A percentile compares a stretch with the other conserved stretches of the same genome.
phyloP scores from a whole-genome alignment of 2,888 invertebrate genomes.

The Dioctria linearis region DNA sequence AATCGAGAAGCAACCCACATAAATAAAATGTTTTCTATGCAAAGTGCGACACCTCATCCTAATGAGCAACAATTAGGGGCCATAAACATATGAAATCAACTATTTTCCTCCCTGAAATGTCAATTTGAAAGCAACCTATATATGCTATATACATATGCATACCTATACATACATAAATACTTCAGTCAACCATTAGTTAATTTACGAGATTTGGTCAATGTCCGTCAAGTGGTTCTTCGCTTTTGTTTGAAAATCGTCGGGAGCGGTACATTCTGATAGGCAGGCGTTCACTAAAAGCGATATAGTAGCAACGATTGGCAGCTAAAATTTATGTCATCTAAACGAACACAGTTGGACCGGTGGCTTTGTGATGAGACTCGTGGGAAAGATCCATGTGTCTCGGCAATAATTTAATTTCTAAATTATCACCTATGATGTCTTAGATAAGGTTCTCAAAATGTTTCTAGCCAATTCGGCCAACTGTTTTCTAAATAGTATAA shows the following conservation, averaged over 20 bases:
- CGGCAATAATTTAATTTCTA: conserved; percentile 36
- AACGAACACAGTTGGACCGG: conserved; percentile 8
- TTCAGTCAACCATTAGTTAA: neutral
- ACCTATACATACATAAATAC: neutral
- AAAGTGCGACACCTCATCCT: conserved; percentile 39
- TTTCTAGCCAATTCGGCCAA: neutral
- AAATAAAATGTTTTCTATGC: conserved; percentile 32
- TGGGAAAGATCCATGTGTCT: conserved; percentile 25
- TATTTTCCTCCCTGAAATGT: conserved; percentile 12
- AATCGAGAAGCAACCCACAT: conserved; percentile 1
- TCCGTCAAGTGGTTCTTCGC: conserved; percentile 2
- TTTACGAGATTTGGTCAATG: conserved; percentile 36
- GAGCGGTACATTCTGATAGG: conserved; percentile 21
- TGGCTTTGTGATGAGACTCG: neutral
- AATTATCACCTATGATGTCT: conserved; percentile 30
- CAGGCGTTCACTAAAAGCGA: conserved; percentile 8
- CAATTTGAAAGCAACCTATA: neutral
- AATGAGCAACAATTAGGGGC: conserved; percentile 41
- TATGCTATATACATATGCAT: neutral
- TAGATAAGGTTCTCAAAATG: neutral
- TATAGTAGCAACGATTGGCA: conserved; percentile 23
- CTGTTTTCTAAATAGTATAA: conserved; percentile 11
- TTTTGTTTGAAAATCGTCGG: conserved; percentile 32
- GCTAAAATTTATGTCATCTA: conserved; percentile 36
- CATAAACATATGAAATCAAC: conserved; percentile 22